Percentiles rank a stretch among this genome's conserved stretches.
phyloP scores from a whole-genome alignment of 2,113 vertebrate genomes.

The Chlamydotis undulata region DNA sequence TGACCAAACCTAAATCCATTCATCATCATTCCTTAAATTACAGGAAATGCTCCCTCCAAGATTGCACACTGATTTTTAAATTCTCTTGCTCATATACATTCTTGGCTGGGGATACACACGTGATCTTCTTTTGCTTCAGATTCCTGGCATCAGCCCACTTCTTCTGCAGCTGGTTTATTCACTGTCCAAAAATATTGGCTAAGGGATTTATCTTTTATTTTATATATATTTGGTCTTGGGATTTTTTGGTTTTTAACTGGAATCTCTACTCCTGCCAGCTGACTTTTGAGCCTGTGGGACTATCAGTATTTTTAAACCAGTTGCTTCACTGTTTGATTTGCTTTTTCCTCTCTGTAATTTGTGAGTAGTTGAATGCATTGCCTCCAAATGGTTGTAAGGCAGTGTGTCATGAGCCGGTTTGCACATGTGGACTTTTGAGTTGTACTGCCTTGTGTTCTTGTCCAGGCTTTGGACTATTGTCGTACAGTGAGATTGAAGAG shows the following conservation, averaged over 20 bases:
- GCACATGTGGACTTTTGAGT: background rate
- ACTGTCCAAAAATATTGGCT: conserved; percentile 70
- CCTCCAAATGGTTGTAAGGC: background rate
- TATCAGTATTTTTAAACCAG: conserved; percentile 29
- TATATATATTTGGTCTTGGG: conserved; percentile 41
- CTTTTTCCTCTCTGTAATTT: conserved; percentile 40
- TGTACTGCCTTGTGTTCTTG: background rate
- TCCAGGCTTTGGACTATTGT: background rate
- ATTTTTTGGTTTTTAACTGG: conserved; percentile 23
- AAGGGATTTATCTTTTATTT: conserved; percentile 54
- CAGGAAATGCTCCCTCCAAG: conserved; percentile 34
- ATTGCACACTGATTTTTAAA: conserved; percentile 48
- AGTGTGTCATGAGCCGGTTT: background rate
- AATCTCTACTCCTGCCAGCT: conserved; percentile 44
- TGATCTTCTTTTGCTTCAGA: conserved; percentile 30
- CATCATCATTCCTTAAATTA: conserved; percentile 50
- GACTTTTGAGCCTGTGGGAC: conserved; percentile 38
- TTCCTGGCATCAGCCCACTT: conserved; percentile 59
- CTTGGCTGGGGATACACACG: conserved; percentile 33
- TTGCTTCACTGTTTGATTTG: conserved; percentile 51
- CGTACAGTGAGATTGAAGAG: background rate
- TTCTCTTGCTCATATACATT: conserved; percentile 57
- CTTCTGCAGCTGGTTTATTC: conserved; percentile 73
- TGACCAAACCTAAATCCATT: conserved; percentile 56
- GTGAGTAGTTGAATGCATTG: background rate